Evolutionary conservation across 2,113 vertebrate genomes (phyloP).

Genomic region (Puma concolor): DNA sequence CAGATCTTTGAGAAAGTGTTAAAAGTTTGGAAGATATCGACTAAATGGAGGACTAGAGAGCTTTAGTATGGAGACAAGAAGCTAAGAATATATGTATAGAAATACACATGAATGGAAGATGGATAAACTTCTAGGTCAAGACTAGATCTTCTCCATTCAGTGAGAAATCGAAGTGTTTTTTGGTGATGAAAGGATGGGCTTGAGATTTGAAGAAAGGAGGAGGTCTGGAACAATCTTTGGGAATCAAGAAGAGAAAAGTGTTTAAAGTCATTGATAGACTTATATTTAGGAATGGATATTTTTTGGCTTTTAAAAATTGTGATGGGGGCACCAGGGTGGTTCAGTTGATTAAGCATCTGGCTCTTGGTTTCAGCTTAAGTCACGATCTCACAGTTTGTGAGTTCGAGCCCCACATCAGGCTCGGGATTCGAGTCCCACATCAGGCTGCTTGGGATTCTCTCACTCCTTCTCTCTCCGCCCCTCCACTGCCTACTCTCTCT

Average conservation of each 20-base stretch:
- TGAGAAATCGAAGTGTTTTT: not conserved
- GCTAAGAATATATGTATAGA: not conserved
- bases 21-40: not conserved
- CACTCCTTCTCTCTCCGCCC: no score
- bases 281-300: not conserved
- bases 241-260: not conserved
- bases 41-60: not conserved
- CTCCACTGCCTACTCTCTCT: no score
- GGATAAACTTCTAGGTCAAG: not conserved
- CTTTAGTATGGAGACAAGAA: not conserved
- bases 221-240: not conserved
- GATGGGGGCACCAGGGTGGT: no score
- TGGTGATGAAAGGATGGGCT: not conserved
- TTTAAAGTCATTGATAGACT: not conserved
- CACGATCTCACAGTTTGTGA: no score
- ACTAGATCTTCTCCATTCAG: not conserved
- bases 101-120: not conserved
- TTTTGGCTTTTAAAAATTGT: not conserved
- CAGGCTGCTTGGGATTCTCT: no score
- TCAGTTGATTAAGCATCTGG: no score
- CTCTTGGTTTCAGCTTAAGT: no score
- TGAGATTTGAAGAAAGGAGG: not conserved
- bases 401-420: no score
- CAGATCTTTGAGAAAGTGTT: not conserved
- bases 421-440: no score